Evolutionary conservation across 2,888 invertebrate species (phyloP).

Genomic region (Lydus trimaculatus): DNA sequence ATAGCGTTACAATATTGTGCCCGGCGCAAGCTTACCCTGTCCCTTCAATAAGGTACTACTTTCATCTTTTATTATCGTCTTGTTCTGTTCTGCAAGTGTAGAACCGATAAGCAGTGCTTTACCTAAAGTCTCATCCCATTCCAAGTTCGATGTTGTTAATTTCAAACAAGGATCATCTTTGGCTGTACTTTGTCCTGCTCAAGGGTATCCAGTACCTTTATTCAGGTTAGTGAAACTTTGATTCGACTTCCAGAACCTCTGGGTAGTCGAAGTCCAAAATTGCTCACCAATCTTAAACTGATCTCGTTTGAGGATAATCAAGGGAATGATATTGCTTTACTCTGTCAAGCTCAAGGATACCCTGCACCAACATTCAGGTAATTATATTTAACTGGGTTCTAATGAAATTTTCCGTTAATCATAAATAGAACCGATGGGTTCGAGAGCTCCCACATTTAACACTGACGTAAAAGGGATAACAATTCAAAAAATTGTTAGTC

Average conservation of each 20-base stretch:
- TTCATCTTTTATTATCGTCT: conserved; percentile 7
- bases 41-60: conserved; percentile 73
- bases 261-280: conserved; percentile 54
- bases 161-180: conserved; percentile 54
- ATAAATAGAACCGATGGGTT: conserved; percentile 51
- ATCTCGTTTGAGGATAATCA: conserved; percentile 48
- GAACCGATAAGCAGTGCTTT: conserved; percentile 64
- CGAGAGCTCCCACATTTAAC: conserved; percentile 51
- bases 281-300: conserved; percentile 49
- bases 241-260: conserved; percentile 51
- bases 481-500: conserved; percentile 52
- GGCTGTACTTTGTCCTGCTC: conserved; percentile 73
- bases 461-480: conserved; percentile 50
- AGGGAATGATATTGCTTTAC: conserved; percentile 47
- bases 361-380: conserved; percentile 67
- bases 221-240: conserved; percentile 62
- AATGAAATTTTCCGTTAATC: conserved; percentile 14
- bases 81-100: conserved; percentile 42
- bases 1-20: conserved; percentile 71
- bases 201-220: conserved; percentile 70
- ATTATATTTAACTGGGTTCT: conserved; percentile 20
- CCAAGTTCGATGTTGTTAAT: conserved; percentile 55
- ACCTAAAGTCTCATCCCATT: conserved; percentile 60
- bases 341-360: conserved; percentile 67
- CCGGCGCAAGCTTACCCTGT: conserved; percentile 80